Percentiles rank a stretch among this genome's conserved stretches.
phyloP scores from a whole-genome alignment of 2,888 invertebrate genomes.

The Hirtodrosophila histrioides region DNA sequence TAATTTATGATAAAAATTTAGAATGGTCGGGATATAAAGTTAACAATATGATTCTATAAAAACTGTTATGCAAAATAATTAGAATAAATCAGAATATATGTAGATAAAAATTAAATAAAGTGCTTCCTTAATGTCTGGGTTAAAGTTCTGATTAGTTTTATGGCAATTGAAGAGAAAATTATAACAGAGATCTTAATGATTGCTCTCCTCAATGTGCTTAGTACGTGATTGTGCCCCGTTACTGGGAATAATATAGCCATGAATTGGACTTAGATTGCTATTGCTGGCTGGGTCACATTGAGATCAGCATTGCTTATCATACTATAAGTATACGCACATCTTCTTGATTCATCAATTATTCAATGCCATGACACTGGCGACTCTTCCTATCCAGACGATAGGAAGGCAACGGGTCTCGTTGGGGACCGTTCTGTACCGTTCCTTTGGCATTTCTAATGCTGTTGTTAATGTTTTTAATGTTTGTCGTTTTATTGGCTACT shows the following conservation, averaged over 20 bases:
- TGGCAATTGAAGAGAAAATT: constrained; percentile 11
- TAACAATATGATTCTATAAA: too few relatives aligned
- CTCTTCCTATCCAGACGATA: not conserved
- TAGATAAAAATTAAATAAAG: not conserved
- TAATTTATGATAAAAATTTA: too few relatives aligned
- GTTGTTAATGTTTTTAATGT: constrained; percentile 78
- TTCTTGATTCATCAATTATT: constrained; percentile 53
- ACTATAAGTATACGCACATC: constrained; percentile 26
- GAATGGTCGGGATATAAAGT: too few relatives aligned
- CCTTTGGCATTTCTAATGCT: constrained; percentile 63
- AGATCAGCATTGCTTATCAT: constrained; percentile 35
- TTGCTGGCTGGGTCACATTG: constrained; percentile 18
- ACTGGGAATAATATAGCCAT: constrained; percentile 58
- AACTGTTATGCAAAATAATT: not conserved
- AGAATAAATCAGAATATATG: too few relatives aligned
- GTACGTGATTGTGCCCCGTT: constrained; percentile 19
- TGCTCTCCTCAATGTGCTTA: too few relatives aligned
- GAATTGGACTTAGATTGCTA: constrained; percentile 32
- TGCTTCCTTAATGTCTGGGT: constrained; percentile 3
- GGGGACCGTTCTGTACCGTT: constrained; percentile 1
- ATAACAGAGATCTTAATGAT: constrained; percentile 7
- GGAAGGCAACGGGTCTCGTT: constrained; percentile 2
- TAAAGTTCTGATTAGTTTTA: constrained; percentile 20
- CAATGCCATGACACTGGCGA: constrained; percentile 41
- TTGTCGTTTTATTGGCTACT: constrained; percentile 72